Evolutionary conservation across 2,113 vertebrate species (phyloP).

Genomic region (Pachypanchax playfairii): DNA sequence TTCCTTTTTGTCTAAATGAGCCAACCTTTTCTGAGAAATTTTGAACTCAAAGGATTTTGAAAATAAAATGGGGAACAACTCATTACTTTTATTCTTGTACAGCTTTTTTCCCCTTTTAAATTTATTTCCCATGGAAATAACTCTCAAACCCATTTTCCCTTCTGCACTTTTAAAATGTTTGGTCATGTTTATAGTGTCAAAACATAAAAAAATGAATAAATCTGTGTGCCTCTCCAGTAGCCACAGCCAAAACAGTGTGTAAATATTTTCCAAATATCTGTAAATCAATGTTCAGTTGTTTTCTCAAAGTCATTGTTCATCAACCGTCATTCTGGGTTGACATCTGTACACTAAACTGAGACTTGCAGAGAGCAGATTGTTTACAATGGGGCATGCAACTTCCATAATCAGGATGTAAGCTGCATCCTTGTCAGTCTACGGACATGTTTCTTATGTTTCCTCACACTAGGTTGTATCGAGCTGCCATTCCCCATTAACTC

Average conservation of each 20-base stretch:
- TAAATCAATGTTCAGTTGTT: too few species aligned
- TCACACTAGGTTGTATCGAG: slow-evolving; percentile 43
- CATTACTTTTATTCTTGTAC: too few species aligned
- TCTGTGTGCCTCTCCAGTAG: neutral
- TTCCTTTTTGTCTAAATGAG: too few species aligned
- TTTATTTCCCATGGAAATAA: too few species aligned
- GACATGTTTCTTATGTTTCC: slow-evolving; percentile 69
- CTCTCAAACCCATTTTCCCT: neutral
- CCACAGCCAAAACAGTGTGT: slow-evolving; percentile 41
- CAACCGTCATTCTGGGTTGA: slow-evolving; percentile 48
- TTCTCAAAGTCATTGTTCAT: slow-evolving; percentile 62
- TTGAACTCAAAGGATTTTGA: too few species aligned
- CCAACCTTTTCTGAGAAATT: too few species aligned
- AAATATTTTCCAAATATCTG: slow-evolving; percentile 33
- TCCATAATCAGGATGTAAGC: slow-evolving; percentile 63
- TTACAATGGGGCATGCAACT: slow-evolving; percentile 34
- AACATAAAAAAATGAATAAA: neutral
- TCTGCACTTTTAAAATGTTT: neutral
- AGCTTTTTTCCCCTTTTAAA: too few species aligned
- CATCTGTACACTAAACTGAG: slow-evolving; percentile 48
- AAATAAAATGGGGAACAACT: too few species aligned
- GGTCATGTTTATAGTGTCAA: slow-evolving; percentile 1
- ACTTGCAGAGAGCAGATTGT: slow-evolving; percentile 50
- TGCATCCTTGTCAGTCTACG: slow-evolving; percentile 46
- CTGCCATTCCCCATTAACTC: slow-evolving; percentile 71